Evolutionary conservation across 2,113 vertebrate species (phyloP).

Genomic region (Platysteira castanea): DNA sequence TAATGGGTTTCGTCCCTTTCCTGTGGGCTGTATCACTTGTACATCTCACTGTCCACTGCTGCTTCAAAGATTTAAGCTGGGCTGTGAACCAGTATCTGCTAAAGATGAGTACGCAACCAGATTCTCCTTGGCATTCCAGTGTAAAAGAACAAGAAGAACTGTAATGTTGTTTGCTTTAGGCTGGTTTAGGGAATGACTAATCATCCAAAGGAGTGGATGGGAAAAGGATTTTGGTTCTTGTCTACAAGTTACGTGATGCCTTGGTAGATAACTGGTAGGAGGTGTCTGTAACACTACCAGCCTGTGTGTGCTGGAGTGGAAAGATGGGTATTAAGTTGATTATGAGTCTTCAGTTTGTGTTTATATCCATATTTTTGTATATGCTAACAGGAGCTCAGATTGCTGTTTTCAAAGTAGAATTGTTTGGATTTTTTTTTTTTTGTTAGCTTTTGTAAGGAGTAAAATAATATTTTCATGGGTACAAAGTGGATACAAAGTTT

Average conservation of each 20-base stretch:
- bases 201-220: background rate
- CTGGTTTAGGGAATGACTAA: background rate
- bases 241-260: background rate
- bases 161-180: background rate
- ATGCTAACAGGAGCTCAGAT: background rate
- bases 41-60: background rate
- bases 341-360: background rate
- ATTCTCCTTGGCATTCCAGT: background rate
- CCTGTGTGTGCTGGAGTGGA: background rate
- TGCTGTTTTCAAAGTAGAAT: background rate
- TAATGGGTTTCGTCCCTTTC: background rate
- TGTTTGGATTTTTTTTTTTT: background rate
- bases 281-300: background rate
- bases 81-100: background rate
- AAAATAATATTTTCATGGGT: background rate
- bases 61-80: background rate
- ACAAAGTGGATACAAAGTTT: background rate
- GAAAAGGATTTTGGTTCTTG: background rate
- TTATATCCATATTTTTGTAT: background rate
- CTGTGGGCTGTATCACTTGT: accelerated
- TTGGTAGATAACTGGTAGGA: background rate
- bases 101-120: background rate
- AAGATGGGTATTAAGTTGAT: background rate
- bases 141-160: background rate
- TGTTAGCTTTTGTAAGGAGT: background rate